Evolutionary conservation across 2,888 invertebrate genomes (phyloP), one percentile per base, ranked within the genome.

Genomic region (Trachelus iudaicus): DNA sequence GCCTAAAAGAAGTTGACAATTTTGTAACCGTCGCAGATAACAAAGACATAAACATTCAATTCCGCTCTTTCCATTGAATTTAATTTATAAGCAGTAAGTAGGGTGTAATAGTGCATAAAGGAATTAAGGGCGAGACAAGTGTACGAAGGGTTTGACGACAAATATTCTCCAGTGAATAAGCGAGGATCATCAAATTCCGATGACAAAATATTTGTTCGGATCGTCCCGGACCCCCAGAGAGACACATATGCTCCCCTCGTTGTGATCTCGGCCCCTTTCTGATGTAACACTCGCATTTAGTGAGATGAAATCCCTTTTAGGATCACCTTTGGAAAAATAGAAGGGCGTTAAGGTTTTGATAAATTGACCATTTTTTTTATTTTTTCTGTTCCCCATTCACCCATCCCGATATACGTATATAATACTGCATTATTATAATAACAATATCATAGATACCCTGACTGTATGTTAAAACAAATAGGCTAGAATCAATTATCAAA

Each of bases 101-200:
- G 1, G 15, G 37, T 40, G 37, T 15, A 15, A 15, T 15, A 15
- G 37, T 40, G 4, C 37, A 40, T 13, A 11, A 69, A 33, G 69
- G 13, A 33, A 69, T 69, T 13, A 69, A n/a, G 12, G 30, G 30
- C 69, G 69, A 82, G 80, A 81, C 82, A 75, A 69, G 56, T 69
- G 31, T 33, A 34, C 79, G 71, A 78, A 82, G 86, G 85, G 81
- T 86, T 83, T 81, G 81, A 69, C 40, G 76, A 81, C 81, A 86
- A 83, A 85, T 85, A 86, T 85, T 85, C 56, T 11, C 73, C 11
- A 31, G 71, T 40, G 40, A 82, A 81, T 80, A 78, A 74, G 81
- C 73, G 73, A 15, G 85, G 85, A 85, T 89, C 87, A 88, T 89
- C 88, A 89, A 89, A 89, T 87, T 87, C 87, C 88, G 89, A 89